Evolutionary conservation across 2,888 invertebrate genomes (phyloP).

Genomic region (Conchocele bisecta): DNA sequence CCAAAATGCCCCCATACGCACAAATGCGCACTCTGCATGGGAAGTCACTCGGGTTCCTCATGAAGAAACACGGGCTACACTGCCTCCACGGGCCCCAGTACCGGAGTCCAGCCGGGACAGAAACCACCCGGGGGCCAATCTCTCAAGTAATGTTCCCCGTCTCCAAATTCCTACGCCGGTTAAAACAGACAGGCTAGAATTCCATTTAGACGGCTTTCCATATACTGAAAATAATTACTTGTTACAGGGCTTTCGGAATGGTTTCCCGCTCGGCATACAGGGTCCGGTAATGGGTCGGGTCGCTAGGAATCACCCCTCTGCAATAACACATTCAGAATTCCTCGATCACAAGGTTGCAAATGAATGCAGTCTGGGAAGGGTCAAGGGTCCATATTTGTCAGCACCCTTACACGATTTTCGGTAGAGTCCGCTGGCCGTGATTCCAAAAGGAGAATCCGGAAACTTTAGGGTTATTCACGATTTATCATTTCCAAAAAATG

Average conservation of each 20-base stretch:
- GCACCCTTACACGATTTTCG: constrained; percentile 33
- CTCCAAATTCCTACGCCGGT: too few species aligned
- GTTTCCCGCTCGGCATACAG: constrained; percentile 1
- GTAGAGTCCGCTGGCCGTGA: constrained; percentile 38
- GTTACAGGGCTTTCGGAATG: constrained; percentile 3
- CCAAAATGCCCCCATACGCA: neutral
- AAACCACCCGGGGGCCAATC: too few species aligned
- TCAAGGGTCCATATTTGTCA: constrained; percentile 22
- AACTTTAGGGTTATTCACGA: constrained; percentile 48
- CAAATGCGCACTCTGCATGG: constrained; percentile 1
- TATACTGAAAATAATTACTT: too few species aligned
- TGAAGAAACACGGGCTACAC: too few species aligned
- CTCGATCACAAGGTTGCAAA: constrained; percentile 27
- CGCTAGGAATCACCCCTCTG: neutral
- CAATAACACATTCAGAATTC: neutral
- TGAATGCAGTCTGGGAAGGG: constrained; percentile 11
- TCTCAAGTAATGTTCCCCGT: too few species aligned
- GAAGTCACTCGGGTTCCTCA: neutral
- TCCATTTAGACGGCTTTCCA: too few species aligned
- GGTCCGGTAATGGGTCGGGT: neutral
- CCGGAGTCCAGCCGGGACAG: too few species aligned
- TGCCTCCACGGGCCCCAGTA: too few species aligned
- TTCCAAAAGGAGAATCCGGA: constrained; percentile 27
- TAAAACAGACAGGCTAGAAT: too few species aligned
- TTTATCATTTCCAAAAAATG: too few species aligned